Evolutionary conservation across 2,797 vertebrate species (phyloP).

Genomic region (Falco novaeseelandiae): DNA sequence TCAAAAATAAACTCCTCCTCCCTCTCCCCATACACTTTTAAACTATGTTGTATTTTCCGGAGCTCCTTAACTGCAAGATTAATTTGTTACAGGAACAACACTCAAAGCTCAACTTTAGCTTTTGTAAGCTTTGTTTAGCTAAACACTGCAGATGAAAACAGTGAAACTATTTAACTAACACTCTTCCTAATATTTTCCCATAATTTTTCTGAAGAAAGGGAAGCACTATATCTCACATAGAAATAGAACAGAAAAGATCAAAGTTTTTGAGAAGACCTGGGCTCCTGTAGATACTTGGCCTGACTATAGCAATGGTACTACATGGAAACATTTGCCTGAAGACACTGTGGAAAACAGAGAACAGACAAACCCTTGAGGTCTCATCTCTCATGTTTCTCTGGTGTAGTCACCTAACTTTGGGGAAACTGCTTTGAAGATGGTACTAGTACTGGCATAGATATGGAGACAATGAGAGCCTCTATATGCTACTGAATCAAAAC

Average conservation of each 20-base stretch:
- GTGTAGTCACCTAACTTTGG: neutral
- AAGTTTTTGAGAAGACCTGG: neutral
- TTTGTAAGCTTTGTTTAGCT: too few relatives aligned
- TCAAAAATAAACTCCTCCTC: neutral
- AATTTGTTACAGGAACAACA: neutral
- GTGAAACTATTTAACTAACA: neutral
- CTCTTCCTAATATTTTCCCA: neutral
- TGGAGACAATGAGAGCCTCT: neutral
- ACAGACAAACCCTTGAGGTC: neutral
- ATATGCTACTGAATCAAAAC: neutral
- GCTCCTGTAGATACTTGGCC: neutral
- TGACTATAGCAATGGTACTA: neutral
- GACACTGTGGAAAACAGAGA: neutral
- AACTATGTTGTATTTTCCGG: neutral
- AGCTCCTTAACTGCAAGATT: neutral
- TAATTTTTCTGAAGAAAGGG: neutral
- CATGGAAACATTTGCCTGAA: neutral
- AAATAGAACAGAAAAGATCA: neutral
- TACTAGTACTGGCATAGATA: neutral
- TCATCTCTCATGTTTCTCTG: neutral
- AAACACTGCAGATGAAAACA: fast-evolving
- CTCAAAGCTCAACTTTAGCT: neutral
- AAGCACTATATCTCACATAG: neutral
- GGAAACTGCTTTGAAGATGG: neutral
- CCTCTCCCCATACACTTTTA: neutral